Percentiles rank a stretch among this genome's conserved stretches.
These are phyloP conservation scores for Turritopsis rubra DNA, from an alignment of 30 jellyfish, hydroid and myxozoan species.

Conservation along the genomic window DNA sequence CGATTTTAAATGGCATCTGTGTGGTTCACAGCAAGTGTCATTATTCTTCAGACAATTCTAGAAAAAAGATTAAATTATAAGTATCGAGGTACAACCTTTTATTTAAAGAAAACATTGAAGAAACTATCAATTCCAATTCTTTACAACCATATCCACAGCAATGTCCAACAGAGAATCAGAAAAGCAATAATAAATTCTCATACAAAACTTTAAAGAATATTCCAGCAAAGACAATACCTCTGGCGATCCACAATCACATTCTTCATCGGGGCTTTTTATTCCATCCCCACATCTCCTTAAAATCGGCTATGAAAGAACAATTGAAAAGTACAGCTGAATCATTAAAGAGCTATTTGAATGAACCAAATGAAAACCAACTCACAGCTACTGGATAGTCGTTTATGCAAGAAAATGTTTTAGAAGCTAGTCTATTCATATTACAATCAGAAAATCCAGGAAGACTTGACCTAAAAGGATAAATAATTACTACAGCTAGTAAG, in stretches of 20 bases:
- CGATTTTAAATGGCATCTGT: slow-evolving; percentile 55
- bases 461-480: slow-evolving; percentile 47
- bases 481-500: background rate
- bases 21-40: slow-evolving; percentile 85
- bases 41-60: slow-evolving; percentile 54
- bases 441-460: slow-evolving; percentile 79
- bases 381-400: slow-evolving; percentile 61
- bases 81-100: too few species aligned
- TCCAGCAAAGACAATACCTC: slow-evolving; percentile 53
- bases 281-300: slow-evolving; percentile 84
- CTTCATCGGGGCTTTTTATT: slow-evolving; percentile 70
- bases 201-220: too few species aligned
- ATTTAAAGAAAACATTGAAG: background rate
- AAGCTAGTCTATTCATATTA: slow-evolving; percentile 43
- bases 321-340: background rate
- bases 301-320: slow-evolving; percentile 38
- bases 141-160: background rate
- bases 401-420: slow-evolving; percentile 41
- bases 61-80: background rate
- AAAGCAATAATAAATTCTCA: background rate
- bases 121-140: background rate
- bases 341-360: too few species aligned
- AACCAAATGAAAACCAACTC: slow-evolving; percentile 34
- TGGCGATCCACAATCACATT: slow-evolving; percentile 95
- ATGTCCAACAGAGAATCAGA: background rate